These are phyloP conservation scores for Phataginus tricuspis DNA, from an alignment of 2,797 vertebrate genomes.

Conservation along the genomic window DNA sequence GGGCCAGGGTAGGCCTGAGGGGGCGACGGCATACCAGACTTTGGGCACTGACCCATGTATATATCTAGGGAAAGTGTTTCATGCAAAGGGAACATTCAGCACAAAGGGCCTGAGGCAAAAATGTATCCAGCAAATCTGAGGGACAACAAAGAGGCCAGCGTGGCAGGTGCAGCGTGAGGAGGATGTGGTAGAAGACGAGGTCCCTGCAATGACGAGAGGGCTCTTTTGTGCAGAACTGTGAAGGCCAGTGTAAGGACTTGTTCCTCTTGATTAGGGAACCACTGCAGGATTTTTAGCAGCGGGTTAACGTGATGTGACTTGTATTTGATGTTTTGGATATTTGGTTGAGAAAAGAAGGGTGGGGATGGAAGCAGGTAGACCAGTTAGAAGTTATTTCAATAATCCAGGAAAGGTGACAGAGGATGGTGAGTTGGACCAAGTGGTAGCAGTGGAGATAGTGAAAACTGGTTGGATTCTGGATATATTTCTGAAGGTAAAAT, in stretches of 20 bases:
- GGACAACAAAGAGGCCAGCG: background rate
- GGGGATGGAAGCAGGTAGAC: background rate
- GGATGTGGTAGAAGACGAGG: background rate
- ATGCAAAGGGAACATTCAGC: background rate
- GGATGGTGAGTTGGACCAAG: background rate
- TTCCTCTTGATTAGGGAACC: background rate
- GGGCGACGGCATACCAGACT: background rate
- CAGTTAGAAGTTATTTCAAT: background rate
- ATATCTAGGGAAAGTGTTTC: background rate
- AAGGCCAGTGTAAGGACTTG: background rate
- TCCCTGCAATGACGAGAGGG: background rate
- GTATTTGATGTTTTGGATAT: background rate
- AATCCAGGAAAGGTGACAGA: background rate
- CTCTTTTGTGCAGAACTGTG: too few relatives aligned
- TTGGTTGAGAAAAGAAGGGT: background rate
- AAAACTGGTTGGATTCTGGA: background rate
- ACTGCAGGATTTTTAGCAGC: background rate
- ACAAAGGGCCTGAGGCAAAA: background rate
- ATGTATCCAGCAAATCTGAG: background rate
- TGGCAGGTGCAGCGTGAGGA: background rate
- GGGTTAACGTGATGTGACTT: background rate
- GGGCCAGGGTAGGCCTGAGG: background rate
- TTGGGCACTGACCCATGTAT: background rate
- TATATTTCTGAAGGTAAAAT: background rate
- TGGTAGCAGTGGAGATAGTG: background rate